Evolutionary conservation across 2,888 invertebrate genomes (phyloP), one percentile per base, ranked within the genome.

Genomic region (Dione vanillae): DNA sequence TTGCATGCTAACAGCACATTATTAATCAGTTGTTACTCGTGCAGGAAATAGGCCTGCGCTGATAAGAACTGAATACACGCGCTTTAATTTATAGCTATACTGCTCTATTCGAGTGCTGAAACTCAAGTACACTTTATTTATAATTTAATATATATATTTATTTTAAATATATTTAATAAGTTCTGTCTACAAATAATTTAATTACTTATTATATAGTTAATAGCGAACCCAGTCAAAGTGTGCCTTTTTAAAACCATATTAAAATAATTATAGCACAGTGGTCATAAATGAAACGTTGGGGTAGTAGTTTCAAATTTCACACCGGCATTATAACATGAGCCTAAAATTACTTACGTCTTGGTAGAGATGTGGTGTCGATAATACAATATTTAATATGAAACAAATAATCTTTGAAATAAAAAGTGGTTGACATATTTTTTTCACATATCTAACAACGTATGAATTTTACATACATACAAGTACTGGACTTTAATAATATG

Each of bases 21-120:
- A 83, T 82, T 81, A 83, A 79, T 78, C 78, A 78, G 76, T 77
- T 74, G 75, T 77, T 69, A 78, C 78, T 79, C 74, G 78, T 79
- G 78, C 78, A 80, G 77, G 79, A 82, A 82, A 82, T 83, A 82
- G 82, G 82, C 78, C 79, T 79, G 76, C 71, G 75, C 79, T 79
- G 80, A 83, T 82, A 83, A 80, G 77, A 68, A 72, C 72, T 75
- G 75, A 75, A 74, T 72, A 73, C 74, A 73, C 69, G 72, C 76
- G 74, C 66, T 72, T 73, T 70, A 70, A 75, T 74, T 71, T 71
- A 72, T 72, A 67, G 66, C 69, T 65, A 54, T 74, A 73, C 59
- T 43, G 59, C 70, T 70, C 58, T 73, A 72, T 67, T 74, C 69
- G 65, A 70, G 45, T 64, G 66, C 61, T 49, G 40, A 70, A 54